Evolutionary conservation across 2,888 invertebrate genomes (phyloP).

Genomic region (Nomada lathburiana): DNA sequence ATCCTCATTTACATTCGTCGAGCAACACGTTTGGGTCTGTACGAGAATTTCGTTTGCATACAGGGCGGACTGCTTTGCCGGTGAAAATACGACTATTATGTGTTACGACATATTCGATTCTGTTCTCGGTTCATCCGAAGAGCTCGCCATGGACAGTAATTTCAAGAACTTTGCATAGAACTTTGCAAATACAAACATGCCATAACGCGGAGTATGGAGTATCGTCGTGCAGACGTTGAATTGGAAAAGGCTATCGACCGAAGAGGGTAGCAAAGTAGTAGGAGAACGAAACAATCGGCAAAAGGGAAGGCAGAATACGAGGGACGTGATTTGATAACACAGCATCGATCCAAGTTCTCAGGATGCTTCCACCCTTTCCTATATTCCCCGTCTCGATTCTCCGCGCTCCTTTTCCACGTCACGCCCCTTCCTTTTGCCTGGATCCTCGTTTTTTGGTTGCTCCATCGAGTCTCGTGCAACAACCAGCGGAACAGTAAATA

Average conservation of each 20-base stretch:
- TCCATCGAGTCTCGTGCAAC: slow-evolving; percentile 55
- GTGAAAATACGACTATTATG: not conserved
- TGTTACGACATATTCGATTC: not conserved
- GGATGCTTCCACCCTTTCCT: slow-evolving; percentile 69
- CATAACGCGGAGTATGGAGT: not conserved
- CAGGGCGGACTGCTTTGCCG: not conserved
- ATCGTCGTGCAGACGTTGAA: not conserved
- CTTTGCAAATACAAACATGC: not conserved
- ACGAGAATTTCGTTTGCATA: slow-evolving; percentile 19
- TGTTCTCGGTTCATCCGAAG: not conserved
- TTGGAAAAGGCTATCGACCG: not conserved
- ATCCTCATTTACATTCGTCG: slow-evolving; percentile 37
- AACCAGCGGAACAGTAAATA: slow-evolving; percentile 57
- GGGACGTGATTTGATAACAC: slow-evolving; percentile 75
- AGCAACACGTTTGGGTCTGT: not conserved
- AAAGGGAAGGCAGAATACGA: slow-evolving; percentile 54
- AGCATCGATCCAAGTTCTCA: slow-evolving; percentile 74
- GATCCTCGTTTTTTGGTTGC: slow-evolving; percentile 14
- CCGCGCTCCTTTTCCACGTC: slow-evolving; percentile 40
- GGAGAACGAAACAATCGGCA: slow-evolving; percentile 37
- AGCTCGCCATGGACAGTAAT: not conserved
- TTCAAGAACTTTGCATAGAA: not conserved
- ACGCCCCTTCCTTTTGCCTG: slow-evolving; percentile 6
- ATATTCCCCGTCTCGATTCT: slow-evolving; percentile 48
- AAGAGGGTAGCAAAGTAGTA: slow-evolving; percentile 21